Evolutionary conservation across 2,888 invertebrate genomes (phyloP).

Genomic region (Drosophila parthenogenetica): DNA sequence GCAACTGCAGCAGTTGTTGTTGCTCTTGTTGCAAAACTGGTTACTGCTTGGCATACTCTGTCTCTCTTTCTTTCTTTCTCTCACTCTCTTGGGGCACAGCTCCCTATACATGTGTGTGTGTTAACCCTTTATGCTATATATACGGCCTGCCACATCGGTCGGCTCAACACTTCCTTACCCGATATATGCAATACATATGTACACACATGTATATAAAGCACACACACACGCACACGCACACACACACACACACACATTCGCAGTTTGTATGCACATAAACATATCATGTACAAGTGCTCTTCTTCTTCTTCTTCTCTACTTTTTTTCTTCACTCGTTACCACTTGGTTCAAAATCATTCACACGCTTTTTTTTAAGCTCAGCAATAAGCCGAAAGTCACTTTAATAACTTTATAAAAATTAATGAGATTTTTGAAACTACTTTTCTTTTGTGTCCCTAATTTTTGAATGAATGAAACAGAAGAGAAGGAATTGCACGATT

Average conservation of each 20-base stretch:
- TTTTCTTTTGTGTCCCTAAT: no score
- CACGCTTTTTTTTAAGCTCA: conserved; percentile 10
- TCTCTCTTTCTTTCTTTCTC: conserved; percentile 1
- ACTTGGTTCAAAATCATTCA: conserved; percentile 16
- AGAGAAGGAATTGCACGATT: no score
- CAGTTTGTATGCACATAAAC: background rate
- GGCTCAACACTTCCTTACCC: conserved; percentile 31
- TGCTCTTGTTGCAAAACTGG: conserved; percentile 67
- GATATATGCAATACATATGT: conserved; percentile 10
- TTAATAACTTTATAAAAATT: no score
- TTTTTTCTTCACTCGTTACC: conserved; percentile 10
- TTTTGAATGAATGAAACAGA: no score
- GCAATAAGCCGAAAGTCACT: conserved; percentile 9
- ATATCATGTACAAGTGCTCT: conserved; percentile 1
- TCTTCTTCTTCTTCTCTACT: background rate
- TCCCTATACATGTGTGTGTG: conserved; percentile 1
- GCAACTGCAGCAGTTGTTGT: conserved; percentile 33
- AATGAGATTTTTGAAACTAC: no score
- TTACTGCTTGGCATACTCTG: conserved; percentile 50
- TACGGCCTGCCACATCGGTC: conserved; percentile 17
- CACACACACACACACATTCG: conserved; percentile 1
- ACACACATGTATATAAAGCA: conserved; percentile 6
- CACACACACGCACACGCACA: background rate
- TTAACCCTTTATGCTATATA: conserved; percentile 26
- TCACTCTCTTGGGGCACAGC: conserved; percentile 1